These are phyloP conservation scores for Megaceryle maxima DNA, from an alignment of 2,113 vertebrate species.

Conservation along the genomic window DNA sequence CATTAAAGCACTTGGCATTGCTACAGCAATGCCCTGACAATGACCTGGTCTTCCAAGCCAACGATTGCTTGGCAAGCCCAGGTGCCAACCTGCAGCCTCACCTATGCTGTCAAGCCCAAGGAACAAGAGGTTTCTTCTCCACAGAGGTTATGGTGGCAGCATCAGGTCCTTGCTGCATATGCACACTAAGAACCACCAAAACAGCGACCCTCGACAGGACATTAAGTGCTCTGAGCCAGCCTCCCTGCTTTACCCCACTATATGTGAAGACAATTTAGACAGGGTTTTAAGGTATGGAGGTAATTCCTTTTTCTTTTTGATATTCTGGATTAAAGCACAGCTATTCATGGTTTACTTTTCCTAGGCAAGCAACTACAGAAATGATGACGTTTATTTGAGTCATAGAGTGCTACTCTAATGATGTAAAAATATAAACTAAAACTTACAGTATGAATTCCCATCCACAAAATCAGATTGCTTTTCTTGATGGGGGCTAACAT, in stretches of 20 bases:
- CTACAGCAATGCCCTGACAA: not conserved
- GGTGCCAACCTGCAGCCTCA: not conserved
- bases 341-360: conserved; percentile 26
- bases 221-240: not conserved
- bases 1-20: not conserved
- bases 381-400: conserved; percentile 27
- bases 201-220: rapidly evolving
- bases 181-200: not conserved
- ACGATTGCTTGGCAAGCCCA: not conserved
- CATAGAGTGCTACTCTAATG: not conserved
- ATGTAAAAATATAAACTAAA: conserved; percentile 22
- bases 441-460: conserved; percentile 8
- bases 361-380: conserved; percentile 37
- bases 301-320: conserved; percentile 49
- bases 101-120: not conserved
- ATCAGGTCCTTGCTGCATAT: not conserved
- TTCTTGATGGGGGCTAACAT: conserved; percentile 29
- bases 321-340: conserved; percentile 10
- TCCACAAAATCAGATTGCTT: conserved; percentile 37
- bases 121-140: not conserved
- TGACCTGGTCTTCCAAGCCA: not conserved
- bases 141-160: not conserved
- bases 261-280: not conserved
- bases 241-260: not conserved
- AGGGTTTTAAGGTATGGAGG: not conserved